phyloP scores from a whole-genome alignment of 2,797 vertebrate genomes.

The Xiphorhynchus erythropygius region DNA sequence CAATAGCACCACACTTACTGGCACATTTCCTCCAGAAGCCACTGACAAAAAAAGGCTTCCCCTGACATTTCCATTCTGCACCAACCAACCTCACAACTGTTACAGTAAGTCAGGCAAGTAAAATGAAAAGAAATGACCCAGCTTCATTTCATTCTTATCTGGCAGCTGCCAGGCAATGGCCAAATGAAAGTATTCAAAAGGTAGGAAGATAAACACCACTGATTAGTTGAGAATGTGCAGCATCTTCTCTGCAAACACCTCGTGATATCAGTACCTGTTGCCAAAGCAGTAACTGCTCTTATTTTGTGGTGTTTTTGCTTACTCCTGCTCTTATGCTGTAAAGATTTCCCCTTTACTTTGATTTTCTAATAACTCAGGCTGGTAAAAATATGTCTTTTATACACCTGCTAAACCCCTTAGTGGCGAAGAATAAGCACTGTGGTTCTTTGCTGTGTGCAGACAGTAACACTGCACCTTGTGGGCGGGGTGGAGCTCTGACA shows the following conservation, averaged over 20 bases:
- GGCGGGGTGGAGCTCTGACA: background rate
- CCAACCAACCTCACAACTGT: background rate
- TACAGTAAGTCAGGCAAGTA: background rate
- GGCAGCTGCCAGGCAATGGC: background rate
- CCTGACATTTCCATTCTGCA: background rate
- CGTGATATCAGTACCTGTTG: background rate
- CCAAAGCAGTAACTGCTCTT: background rate
- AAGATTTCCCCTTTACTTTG: background rate
- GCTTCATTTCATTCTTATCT: background rate
- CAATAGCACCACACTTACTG: background rate
- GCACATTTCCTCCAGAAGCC: slow-evolving; percentile 7
- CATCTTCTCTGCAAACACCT: background rate
- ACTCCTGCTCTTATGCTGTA: background rate
- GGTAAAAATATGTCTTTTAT: background rate
- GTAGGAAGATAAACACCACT: background rate
- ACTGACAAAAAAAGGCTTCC: background rate
- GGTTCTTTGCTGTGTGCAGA: background rate
- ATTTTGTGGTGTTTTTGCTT: background rate
- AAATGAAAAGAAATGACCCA: background rate
- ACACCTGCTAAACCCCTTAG: background rate
- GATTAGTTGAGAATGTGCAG: background rate
- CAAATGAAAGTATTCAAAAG: background rate
- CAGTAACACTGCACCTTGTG: background rate
- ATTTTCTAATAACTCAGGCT: background rate
- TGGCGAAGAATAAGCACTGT: background rate